A percentile compares a stretch with the other conserved stretches of the same genome.
Conservation (phyloP, 2,888 invertebrate genomes). For the Megastigmus dorsalis region DNA sequence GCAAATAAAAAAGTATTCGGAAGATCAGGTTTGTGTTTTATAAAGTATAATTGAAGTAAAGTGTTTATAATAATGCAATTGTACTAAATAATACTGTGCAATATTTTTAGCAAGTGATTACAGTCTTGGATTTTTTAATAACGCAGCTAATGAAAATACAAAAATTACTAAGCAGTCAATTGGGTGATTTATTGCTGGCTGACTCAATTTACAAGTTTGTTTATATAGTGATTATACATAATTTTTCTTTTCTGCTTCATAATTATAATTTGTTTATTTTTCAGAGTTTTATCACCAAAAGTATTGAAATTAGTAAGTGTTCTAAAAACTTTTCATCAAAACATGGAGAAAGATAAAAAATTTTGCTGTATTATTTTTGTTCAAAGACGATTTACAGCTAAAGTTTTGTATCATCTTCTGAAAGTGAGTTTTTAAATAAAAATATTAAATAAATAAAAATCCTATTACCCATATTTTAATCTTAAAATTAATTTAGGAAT, state of each 20-base stretch:
- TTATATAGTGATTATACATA: slow-evolving; percentile 17
- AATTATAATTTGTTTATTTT: slow-evolving; percentile 16
- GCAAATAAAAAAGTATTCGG: slow-evolving; percentile 76
- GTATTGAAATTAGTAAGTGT: slow-evolving; percentile 79
- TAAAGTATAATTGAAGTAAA: neutral
- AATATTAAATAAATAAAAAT: neutral
- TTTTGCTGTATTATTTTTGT: slow-evolving; percentile 85
- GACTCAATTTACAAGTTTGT: slow-evolving; percentile 14
- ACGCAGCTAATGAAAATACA: slow-evolving; percentile 75
- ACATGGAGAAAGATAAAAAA: slow-evolving; percentile 70
- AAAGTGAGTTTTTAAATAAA: slow-evolving; percentile 69
- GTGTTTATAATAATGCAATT: neutral
- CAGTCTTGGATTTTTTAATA: slow-evolving; percentile 67
- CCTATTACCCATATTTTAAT: neutral
- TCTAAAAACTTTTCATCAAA: slow-evolving; percentile 77
- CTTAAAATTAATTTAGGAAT: slow-evolving; percentile 58
- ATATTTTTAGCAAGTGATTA: slow-evolving; percentile 57
- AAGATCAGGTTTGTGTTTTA: slow-evolving; percentile 56
- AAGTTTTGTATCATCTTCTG: slow-evolving; percentile 83
- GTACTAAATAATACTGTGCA: neutral
- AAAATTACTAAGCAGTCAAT: slow-evolving; percentile 71
- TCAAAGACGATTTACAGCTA: slow-evolving; percentile 83
- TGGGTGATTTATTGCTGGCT: neutral
- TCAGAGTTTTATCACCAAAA: slow-evolving; percentile 79
- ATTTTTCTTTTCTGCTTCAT: slow-evolving; percentile 19